Evolutionary conservation across 2,888 invertebrate genomes (phyloP).

Genomic region (Drosophila lutescens): DNA sequence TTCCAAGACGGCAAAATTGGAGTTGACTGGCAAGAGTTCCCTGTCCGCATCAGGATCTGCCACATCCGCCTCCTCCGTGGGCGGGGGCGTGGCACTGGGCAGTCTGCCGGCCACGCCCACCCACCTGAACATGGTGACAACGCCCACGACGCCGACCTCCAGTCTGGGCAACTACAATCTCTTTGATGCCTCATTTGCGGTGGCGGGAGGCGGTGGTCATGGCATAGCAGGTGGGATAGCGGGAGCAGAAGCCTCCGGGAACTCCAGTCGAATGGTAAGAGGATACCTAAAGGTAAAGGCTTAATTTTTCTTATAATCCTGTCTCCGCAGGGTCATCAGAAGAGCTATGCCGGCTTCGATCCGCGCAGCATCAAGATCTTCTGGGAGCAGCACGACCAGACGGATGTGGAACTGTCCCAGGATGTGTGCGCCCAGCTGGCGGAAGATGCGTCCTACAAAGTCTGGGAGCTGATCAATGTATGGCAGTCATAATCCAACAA

Average conservation of each 20-base stretch:
- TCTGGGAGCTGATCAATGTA: slow-evolving; percentile 84
- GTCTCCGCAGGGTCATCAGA: slow-evolving; percentile 70
- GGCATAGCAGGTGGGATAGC: slow-evolving; percentile 39
- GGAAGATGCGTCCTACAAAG: slow-evolving; percentile 83
- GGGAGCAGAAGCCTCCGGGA: slow-evolving; percentile 44
- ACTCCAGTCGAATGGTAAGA: slow-evolving; percentile 26
- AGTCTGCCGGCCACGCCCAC: slow-evolving; percentile 56
- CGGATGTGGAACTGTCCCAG: slow-evolving; percentile 81
- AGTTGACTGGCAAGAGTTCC: slow-evolving; percentile 47
- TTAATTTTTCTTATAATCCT: background rate
- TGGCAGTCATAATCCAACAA: background rate
- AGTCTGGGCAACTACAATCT: slow-evolving; percentile 63
- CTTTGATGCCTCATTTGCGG: slow-evolving; percentile 70
- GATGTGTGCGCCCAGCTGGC: slow-evolving; percentile 82
- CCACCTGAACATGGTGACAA: slow-evolving; percentile 61
- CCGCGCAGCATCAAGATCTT: slow-evolving; percentile 83
- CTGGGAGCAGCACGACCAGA: slow-evolving; percentile 84
- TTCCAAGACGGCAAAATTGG: slow-evolving; percentile 74
- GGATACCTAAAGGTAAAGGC: too few relatives aligned
- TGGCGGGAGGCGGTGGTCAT: slow-evolving; percentile 45
- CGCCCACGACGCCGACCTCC: slow-evolving; percentile 77
- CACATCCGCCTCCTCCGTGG: slow-evolving; percentile 9
- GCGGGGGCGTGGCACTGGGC: slow-evolving; percentile 46
- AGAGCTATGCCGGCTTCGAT: slow-evolving; percentile 81
- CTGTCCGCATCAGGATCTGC: slow-evolving; percentile 13